Conservation (phyloP, 2,888 invertebrate genomes). For the Pseudanteris insignis region DNA sequence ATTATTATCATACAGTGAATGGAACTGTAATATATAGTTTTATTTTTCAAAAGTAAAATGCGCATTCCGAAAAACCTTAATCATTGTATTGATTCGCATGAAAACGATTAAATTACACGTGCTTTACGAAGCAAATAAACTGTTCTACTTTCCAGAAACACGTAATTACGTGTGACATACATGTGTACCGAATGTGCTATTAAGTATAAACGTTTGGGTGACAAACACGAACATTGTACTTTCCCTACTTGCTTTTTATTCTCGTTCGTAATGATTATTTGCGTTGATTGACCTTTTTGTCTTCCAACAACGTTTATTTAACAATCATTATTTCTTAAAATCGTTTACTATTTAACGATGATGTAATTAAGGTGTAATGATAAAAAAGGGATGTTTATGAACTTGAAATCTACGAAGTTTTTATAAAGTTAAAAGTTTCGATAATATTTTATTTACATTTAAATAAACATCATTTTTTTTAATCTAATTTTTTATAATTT, state of each 20-base stretch:
- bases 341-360: no score
- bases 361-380: no score
- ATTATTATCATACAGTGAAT: no score
- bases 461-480: background rate
- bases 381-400: no score
- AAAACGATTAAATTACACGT: conserved; percentile 17
- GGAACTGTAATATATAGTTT: no score
- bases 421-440: background rate
- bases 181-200: conserved; percentile 50
- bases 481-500: no score
- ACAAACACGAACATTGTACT: conserved; percentile 32
- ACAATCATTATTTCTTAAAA: background rate
- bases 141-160: conserved; percentile 54
- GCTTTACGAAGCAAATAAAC: conserved; percentile 47
- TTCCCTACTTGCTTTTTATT: conserved; percentile 31
- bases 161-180: conserved; percentile 54
- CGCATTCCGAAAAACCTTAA: conserved; percentile 14
- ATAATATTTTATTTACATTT: background rate
- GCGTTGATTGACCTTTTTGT: background rate
- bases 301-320: background rate
- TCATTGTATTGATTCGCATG: conserved; percentile 13
- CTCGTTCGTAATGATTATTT: conserved; percentile 3
- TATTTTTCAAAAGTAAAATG: conserved; percentile 12
- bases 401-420: background rate
- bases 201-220: conserved; percentile 27